These are phyloP conservation scores for Vanessa cardui DNA, from an alignment of 2,888 invertebrate species.

Conservation along the genomic window DNA sequence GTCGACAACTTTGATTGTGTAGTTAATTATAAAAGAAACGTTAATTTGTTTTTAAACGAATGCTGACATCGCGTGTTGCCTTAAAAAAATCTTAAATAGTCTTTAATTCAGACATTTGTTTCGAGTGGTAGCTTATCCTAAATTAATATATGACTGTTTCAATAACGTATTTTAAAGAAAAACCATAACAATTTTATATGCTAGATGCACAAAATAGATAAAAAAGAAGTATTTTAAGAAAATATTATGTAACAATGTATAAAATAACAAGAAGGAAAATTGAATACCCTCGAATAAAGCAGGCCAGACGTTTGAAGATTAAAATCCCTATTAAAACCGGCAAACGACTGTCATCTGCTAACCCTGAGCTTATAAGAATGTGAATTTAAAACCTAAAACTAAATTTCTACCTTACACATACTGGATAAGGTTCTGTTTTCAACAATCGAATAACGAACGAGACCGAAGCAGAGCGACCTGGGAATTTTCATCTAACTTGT, in stretches of 20 bases:
- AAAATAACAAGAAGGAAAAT: not conserved
- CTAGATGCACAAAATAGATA: too few relatives aligned
- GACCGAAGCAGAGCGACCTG: not conserved
- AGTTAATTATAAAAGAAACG: too few relatives aligned
- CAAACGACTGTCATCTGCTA: slow-evolving; percentile 13
- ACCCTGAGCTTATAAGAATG: slow-evolving; percentile 6
- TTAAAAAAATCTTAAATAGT: too few relatives aligned
- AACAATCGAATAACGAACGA: not conserved
- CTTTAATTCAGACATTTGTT: too few relatives aligned
- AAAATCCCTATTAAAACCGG: slow-evolving; percentile 9
- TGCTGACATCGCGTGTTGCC: too few relatives aligned
- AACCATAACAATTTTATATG: too few relatives aligned
- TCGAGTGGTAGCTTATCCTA: too few relatives aligned
- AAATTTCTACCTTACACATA: not conserved
- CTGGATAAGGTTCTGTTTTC: not conserved
- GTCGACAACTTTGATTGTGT: too few relatives aligned
- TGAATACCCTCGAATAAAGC: not conserved
- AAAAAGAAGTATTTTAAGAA: too few relatives aligned
- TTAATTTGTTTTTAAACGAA: too few relatives aligned
- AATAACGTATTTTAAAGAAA: too few relatives aligned
- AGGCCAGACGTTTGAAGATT: slow-evolving; percentile 4
- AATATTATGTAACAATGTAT: not conserved
- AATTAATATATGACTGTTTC: too few relatives aligned
- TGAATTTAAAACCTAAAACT: not conserved
- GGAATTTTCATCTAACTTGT: not conserved